Conservation (phyloP, 2,888 invertebrate species). For the Eudasyphora cyanicolor region DNA sequence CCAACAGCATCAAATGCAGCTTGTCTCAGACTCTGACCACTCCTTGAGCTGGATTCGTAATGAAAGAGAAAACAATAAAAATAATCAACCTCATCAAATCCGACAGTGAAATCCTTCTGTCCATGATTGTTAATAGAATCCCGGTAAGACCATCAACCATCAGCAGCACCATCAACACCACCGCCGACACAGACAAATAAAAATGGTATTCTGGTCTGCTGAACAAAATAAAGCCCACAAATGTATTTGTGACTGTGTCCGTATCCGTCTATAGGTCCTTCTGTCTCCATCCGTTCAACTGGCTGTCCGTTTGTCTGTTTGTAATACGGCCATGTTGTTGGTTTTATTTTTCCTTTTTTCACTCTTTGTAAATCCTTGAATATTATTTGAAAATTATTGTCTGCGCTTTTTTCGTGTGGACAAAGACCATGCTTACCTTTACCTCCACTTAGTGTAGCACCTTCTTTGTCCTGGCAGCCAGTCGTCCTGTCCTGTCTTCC, state of each 20-base stretch:
- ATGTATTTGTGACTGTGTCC: too few relatives aligned
- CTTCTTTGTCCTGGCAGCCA: not conserved
- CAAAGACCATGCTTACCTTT: constrained; percentile 14
- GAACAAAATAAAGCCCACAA: constrained; percentile 6
- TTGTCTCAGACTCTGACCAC: too few relatives aligned
- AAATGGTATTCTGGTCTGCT: not conserved
- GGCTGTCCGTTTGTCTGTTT: not conserved
- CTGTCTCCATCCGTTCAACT: not conserved
- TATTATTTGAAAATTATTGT: constrained; percentile 52
- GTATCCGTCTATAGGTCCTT: not conserved
- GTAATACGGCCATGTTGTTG: too few relatives aligned
- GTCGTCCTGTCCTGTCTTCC: not conserved
- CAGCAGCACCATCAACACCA: too few relatives aligned
- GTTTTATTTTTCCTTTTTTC: not conserved
- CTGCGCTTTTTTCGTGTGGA: constrained; percentile 35
- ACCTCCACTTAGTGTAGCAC: not conserved
- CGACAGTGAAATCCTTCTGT: not conserved
- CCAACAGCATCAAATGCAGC: not conserved
- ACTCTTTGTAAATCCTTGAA: constrained; percentile 38
- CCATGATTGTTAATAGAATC: constrained; percentile 34
- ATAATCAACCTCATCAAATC: constrained; percentile 23
- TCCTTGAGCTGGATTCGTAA: too few relatives aligned
- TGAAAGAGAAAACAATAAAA: constrained; percentile 33
- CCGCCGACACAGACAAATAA: not conserved
- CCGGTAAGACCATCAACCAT: not conserved